Base-by-base conservation (phyloP, 1,140 invertebrate genomes). In the Aphelenchoides avenae region DNA sequence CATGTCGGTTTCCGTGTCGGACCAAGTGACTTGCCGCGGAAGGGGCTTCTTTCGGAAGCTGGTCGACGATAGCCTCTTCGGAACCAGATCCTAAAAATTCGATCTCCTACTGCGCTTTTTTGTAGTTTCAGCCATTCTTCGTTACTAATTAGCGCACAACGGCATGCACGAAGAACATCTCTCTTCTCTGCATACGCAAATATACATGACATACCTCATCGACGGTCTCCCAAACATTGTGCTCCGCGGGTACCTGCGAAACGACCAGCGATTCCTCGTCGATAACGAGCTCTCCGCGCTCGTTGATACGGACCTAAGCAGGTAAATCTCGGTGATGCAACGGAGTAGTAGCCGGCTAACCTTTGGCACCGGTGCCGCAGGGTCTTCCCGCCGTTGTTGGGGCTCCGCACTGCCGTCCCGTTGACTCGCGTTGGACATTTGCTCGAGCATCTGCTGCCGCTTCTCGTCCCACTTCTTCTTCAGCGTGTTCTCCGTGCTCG, bases 221-320 rank as follows among this genome's bases (percentile, higher is more conserved):
- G 33, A 66, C 64, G 39, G 64, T 61, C 40, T 69, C 66, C 39
- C 43, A 39, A 53, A n/a, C 20, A 37, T 55, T 55, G 13, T 56
- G 33, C 24, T 66, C 57, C 33, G 54, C 55, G 9, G 65, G 65
- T 36, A 54, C 55, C 37, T 68, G 41, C 11, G 41, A 33, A 15
- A 66, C 53, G 20, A 66, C 61, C 11, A 66, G 47, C 20, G 49
- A 54, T 39, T 66, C 52, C 18, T 68, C 56, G 43, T 66, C 64
- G 11, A 66, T 56, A 9, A 66, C 57, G 22, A 66, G 59, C 33
- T 66, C 66, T 26, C 64, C 64, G 26, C 56, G 24, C 20, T 66
- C 64, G 33, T 66, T 62, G 11, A 66, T 51, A 47, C 53, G 66
- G 6, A 66, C 64, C 59, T 62, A 31, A 49, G n/a, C n/a, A 39